A percentile compares a stretch with the other conserved stretches of the same genome.
Conservation (phyloP, 1,140 invertebrate species). For the Pseudomyrmex sp. region DNA sequence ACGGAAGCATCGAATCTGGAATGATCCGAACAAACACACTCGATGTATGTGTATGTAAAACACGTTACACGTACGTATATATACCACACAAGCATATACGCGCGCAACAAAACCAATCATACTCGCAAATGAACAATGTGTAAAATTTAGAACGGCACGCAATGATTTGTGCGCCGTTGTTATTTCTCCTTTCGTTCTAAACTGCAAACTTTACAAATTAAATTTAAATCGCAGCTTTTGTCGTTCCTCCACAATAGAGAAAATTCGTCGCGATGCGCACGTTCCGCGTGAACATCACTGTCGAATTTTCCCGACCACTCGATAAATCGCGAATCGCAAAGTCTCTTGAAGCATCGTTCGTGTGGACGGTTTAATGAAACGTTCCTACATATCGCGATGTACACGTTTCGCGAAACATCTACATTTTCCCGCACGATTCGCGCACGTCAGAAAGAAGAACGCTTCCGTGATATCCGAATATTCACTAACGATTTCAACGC, state of each 20-base stretch:
- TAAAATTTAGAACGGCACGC: slow-evolving; percentile 27
- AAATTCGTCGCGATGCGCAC: slow-evolving; percentile 36
- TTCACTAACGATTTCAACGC: slow-evolving; percentile 30
- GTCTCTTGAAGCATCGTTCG: not conserved
- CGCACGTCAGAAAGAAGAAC: slow-evolving; percentile 8
- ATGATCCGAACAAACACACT: slow-evolving; percentile 8
- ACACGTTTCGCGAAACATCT: not conserved
- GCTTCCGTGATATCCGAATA: slow-evolving; percentile 19
- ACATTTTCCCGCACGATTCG: not conserved
- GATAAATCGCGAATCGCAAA: slow-evolving; percentile 25
- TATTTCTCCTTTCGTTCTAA: not conserved
- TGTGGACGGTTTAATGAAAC: slow-evolving; percentile 46
- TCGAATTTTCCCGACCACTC: slow-evolving; percentile 27
- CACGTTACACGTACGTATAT: not conserved
- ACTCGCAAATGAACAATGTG: slow-evolving; percentile 8
- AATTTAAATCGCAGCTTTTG: slow-evolving; percentile 57
- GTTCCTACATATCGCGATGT: not conserved
- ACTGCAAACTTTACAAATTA: slow-evolving; percentile 47
- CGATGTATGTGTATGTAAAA: not conserved
- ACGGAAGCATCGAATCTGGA: slow-evolving; percentile 20
- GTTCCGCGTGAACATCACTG: not conserved
- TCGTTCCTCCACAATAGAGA: slow-evolving; percentile 25
- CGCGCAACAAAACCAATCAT: slow-evolving; percentile 30
- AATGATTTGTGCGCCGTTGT: too few species aligned
- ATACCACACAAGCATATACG: not conserved